Percentiles rank a stretch among this genome's conserved stretches.
Conservation (phyloP, 1,140 invertebrate genomes). For the Coenobita brevimanus region DNA sequence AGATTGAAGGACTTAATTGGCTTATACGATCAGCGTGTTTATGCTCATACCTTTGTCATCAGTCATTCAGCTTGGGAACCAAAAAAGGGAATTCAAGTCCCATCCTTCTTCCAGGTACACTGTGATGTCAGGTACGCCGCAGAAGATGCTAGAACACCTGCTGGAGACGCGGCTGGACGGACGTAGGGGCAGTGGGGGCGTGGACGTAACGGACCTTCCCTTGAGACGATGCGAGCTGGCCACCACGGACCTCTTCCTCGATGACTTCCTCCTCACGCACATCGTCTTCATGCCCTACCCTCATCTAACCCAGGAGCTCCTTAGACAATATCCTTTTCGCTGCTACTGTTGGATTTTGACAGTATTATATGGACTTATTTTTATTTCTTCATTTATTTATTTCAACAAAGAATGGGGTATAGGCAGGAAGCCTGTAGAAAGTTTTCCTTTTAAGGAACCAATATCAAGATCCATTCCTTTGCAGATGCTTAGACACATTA, state of each 20-base stretch:
- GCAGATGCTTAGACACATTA: too few relatives aligned
- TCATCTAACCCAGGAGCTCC: constrained; percentile 83
- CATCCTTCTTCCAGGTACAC: constrained; percentile 81
- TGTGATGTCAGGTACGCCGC: constrained; percentile 90
- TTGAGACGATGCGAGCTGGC: constrained; percentile 66
- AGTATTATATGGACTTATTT: not conserved
- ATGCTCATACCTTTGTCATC: too few relatives aligned
- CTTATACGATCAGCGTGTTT: too few relatives aligned
- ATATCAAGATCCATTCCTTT: too few relatives aligned
- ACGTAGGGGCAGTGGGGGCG: constrained; percentile 68
- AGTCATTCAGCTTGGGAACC: too few relatives aligned
- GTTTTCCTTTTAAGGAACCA: too few relatives aligned
- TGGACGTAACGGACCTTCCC: constrained; percentile 70
- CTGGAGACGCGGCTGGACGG: constrained; percentile 86
- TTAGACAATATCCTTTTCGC: constrained; percentile 86
- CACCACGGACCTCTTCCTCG: constrained; percentile 82
- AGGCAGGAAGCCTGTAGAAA: too few relatives aligned
- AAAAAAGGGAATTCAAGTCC: too few relatives aligned
- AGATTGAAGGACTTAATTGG: too few relatives aligned
- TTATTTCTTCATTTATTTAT: constrained; percentile 14
- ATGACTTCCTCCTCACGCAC: constrained; percentile 91
- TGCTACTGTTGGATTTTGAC: constrained; percentile 65
- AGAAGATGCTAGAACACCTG: constrained; percentile 91
- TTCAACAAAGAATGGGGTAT: not conserved
- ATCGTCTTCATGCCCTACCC: constrained; percentile 89